Evolutionary conservation across 2,888 invertebrate genomes (phyloP).

Genomic region (Trissolcus brochymenae): DNA sequence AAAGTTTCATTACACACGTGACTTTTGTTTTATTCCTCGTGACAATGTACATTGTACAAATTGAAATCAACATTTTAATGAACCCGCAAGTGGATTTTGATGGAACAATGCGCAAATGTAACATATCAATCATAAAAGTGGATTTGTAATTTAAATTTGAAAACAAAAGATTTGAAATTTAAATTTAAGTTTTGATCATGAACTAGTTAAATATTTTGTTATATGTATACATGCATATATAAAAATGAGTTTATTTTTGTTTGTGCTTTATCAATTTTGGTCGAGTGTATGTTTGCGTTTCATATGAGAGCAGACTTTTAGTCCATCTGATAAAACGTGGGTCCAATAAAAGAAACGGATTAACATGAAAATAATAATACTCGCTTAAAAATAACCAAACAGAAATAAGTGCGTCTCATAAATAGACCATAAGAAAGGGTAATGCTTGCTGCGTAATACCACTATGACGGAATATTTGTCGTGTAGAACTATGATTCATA

Average conservation of each 20-base stretch:
- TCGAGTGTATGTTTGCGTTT: slow-evolving; percentile 20
- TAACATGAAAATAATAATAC: slow-evolving; percentile 35
- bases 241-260: background rate
- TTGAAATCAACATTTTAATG: too few relatives aligned
- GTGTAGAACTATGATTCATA: slow-evolving; percentile 2
- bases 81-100: too few relatives aligned
- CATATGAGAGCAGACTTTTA: slow-evolving; percentile 20
- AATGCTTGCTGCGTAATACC: slow-evolving; percentile 25
- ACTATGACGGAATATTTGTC: slow-evolving; percentile 35
- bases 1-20: too few relatives aligned
- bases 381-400: slow-evolving; percentile 32
- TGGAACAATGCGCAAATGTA: too few relatives aligned
- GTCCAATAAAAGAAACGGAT: slow-evolving; percentile 31
- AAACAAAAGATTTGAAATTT: too few relatives aligned
- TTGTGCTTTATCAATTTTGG: background rate
- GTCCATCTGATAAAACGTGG: slow-evolving; percentile 27
- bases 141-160: too few relatives aligned
- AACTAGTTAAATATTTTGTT: too few relatives aligned
- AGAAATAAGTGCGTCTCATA: slow-evolving; percentile 32
- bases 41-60: too few relatives aligned
- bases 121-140: too few relatives aligned
- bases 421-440: slow-evolving; percentile 35
- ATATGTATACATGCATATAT: background rate
- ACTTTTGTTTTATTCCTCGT: too few relatives aligned
- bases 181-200: too few relatives aligned